A percentile compares a stretch with the other conserved stretches of the same genome.
phyloP scores from a whole-genome alignment of 2,888 invertebrate genomes.

The Petrophora chlorosata region DNA sequence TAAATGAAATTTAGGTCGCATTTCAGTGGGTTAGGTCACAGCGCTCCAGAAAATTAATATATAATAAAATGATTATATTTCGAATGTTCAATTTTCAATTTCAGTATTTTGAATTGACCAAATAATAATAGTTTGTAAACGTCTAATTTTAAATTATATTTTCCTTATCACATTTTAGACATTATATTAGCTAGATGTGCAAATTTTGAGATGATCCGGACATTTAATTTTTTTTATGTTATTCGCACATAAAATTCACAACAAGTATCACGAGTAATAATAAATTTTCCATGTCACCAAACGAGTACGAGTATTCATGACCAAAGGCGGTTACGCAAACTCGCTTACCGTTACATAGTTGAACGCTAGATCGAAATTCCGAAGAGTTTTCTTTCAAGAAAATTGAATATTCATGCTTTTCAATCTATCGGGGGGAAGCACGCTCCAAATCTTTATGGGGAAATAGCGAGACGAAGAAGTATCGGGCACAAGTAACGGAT shows the following conservation, averaged over 20 bases:
- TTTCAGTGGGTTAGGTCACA: not conserved
- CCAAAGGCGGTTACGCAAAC: conserved; percentile 48
- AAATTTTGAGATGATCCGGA: too few relatives aligned
- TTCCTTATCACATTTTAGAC: too few relatives aligned
- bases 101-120: too few relatives aligned
- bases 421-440: conserved; percentile 40
- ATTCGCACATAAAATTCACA: too few relatives aligned
- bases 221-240: too few relatives aligned
- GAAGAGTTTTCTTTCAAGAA: conserved; percentile 54
- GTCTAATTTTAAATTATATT: too few relatives aligned
- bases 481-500: too few relatives aligned
- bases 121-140: too few relatives aligned
- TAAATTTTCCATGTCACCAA: conserved; percentile 30
- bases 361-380: conserved; percentile 43
- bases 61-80: too few relatives aligned
- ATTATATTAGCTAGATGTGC: too few relatives aligned
- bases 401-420: conserved; percentile 64
- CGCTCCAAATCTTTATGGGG: conserved; percentile 15
- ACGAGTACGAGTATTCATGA: conserved; percentile 35
- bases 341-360: conserved; percentile 40
- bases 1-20: not conserved
- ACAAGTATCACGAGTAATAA: conserved; percentile 35
- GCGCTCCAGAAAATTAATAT: too few relatives aligned
- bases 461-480: conserved; percentile 9
- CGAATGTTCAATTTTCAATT: too few relatives aligned